phyloP scores from a whole-genome alignment of 2,888 invertebrate genomes.

The Saturnia japonica region DNA sequence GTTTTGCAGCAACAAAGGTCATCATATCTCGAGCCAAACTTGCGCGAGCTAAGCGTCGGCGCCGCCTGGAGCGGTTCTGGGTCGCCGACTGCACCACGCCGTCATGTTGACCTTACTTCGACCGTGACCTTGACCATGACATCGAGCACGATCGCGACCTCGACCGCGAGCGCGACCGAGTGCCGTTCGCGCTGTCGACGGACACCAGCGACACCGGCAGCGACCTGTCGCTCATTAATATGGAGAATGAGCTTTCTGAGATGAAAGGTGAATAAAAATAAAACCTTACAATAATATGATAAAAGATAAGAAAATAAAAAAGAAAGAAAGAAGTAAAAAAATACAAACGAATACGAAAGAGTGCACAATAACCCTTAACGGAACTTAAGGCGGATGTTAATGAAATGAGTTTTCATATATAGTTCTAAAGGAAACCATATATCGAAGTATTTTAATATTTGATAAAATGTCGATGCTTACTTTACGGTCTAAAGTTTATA shows the following conservation, averaged over 20 bases:
- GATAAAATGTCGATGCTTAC: no score
- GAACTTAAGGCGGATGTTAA: no score
- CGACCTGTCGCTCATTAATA: conserved; percentile 89
- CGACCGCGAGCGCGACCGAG: conserved; percentile 84
- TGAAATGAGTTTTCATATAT: no score
- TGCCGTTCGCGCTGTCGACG: conserved; percentile 93
- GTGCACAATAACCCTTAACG: no score
- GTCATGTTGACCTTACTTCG: conserved; percentile 2
- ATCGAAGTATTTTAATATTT: no score
- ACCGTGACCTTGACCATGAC: conserved; percentile 21
- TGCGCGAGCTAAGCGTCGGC: conserved; percentile 64
- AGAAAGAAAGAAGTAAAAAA: no score
- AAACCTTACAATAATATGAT: no score
- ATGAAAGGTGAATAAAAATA: conserved; percentile 71
- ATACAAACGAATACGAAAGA: no score
- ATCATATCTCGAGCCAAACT: conserved; percentile 82
- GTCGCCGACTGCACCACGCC: conserved; percentile 10
- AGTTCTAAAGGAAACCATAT: no score
- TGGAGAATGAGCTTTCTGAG: conserved; percentile 84
- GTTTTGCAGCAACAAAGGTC: conserved; percentile 40
- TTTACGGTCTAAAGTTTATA: no score
- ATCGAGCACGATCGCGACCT: conserved; percentile 70
- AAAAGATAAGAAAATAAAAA: no score
- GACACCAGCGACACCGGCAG: conserved; percentile 97
- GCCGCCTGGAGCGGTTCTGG: conserved; percentile 66